phyloP scores from a whole-genome alignment of 2,888 invertebrate species.

The Andrena marginata region DNA sequence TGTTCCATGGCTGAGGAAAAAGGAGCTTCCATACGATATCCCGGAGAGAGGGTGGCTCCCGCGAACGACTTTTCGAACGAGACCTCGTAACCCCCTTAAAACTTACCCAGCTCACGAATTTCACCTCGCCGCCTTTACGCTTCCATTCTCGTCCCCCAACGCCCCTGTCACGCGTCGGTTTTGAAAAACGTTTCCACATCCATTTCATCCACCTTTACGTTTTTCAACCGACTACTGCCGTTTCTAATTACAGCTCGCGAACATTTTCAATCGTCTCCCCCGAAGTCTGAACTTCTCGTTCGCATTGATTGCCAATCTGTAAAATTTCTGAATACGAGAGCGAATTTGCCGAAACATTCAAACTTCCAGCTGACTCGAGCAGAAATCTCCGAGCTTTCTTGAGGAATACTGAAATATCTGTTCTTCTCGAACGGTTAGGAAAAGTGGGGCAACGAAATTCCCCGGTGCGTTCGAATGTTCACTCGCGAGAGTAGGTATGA shows the following conservation, averaged over 20 bases:
- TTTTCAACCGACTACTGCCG: neutral
- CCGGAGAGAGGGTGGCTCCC: conserved; percentile 44
- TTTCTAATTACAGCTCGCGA: conserved; percentile 22
- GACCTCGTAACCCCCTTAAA: conserved; percentile 70
- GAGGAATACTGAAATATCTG: no score
- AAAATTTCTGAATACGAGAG: no score
- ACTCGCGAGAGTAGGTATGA: neutral
- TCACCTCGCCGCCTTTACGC: conserved; percentile 20
- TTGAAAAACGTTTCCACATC: conserved; percentile 44
- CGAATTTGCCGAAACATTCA: no score
- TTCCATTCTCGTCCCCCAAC: conserved; percentile 29
- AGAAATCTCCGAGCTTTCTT: neutral
- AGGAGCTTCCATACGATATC: conserved; percentile 33
- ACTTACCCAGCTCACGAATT: conserved; percentile 59
- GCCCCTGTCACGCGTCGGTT: conserved; percentile 57
- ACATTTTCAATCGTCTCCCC: neutral
- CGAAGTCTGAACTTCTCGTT: no score
- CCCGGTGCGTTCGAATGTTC: neutral
- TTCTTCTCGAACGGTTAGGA: neutral
- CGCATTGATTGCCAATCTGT: no score
- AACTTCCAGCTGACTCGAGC: neutral
- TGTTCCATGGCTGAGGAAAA: conserved; percentile 23
- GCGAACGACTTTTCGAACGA: conserved; percentile 63
- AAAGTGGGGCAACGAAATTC: neutral
- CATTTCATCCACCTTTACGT: neutral